phyloP scores from a whole-genome alignment of 2,797 vertebrate species.

The Margarornis squamiger region DNA sequence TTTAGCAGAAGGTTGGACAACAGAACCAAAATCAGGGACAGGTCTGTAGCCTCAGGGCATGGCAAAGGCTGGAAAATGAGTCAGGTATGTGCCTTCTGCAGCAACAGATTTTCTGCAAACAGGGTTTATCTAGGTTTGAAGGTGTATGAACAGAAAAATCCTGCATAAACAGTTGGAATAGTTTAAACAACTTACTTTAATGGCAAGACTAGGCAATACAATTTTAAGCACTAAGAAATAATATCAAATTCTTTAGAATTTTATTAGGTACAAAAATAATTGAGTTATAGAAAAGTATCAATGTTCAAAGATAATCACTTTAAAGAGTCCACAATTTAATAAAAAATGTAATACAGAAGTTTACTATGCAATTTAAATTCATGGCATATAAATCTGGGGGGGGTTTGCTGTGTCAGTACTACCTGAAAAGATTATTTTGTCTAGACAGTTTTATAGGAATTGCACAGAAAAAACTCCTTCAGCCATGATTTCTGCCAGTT shows the following conservation, averaged over 20 bases:
- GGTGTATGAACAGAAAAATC: not conserved
- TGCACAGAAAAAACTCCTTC: not conserved
- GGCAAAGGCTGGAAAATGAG: not conserved
- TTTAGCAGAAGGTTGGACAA: not conserved
- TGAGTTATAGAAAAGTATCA: constrained; percentile 13
- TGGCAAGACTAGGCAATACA: not conserved
- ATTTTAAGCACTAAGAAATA: constrained; percentile 1
- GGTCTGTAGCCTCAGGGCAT: not conserved
- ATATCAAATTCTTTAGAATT: not conserved
- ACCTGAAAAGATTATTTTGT: not conserved
- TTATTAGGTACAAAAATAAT: constrained; percentile 42
- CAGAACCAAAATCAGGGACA: not conserved
- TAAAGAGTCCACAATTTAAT: constrained; percentile 30
- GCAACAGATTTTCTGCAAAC: not conserved
- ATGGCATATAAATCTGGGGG: not conserved
- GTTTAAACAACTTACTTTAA: not conserved
- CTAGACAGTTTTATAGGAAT: not conserved
- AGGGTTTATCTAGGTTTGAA: not conserved
- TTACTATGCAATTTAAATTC: constrained; percentile 12
- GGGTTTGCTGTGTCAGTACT: not conserved
- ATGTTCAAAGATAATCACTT: constrained; percentile 10
- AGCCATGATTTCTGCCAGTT: not conserved
- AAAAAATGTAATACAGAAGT: constrained; percentile 13
- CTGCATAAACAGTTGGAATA: not conserved
- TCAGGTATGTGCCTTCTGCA: not conserved